Percentiles rank a stretch among this genome's conserved stretches.
Evolutionary conservation across 2,113 vertebrate species (phyloP).

Genomic region (Daboia siamensis): DNA sequence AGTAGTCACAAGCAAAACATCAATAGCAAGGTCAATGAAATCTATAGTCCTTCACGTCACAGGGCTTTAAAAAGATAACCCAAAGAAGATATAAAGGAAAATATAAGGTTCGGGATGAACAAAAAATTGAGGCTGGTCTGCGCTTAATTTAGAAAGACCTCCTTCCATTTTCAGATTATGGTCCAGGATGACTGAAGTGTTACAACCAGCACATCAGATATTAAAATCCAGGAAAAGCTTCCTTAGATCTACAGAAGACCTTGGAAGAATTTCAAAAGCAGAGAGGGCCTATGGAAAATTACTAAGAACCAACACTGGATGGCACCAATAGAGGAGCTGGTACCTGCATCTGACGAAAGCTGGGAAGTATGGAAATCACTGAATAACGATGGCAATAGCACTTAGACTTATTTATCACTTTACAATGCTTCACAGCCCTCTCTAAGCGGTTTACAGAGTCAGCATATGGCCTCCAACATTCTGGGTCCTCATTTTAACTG

Average conservation of each 20-base stretch:
- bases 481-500: not conserved
- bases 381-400: not conserved
- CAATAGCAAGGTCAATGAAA: not conserved
- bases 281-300: not conserved
- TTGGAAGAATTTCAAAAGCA: not conserved
- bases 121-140: not conserved
- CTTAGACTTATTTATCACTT: too few species aligned
- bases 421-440: too few species aligned
- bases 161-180: not conserved
- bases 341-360: not conserved
- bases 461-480: too few species aligned
- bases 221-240: not conserved
- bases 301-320: not conserved
- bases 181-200: not conserved
- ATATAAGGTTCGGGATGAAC: not conserved
- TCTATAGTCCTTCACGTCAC: not conserved
- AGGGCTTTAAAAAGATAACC: not conserved
- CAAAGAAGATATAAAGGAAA: not conserved
- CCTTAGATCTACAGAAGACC: not conserved
- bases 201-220: not conserved
- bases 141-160: not conserved
- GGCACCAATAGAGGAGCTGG: not conserved
- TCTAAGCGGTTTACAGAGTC: too few species aligned
- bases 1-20: not conserved
- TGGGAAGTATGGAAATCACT: not conserved